Percentiles rank a stretch among this genome's conserved stretches.
phyloP scores from a whole-genome alignment of 2,113 vertebrate species.

The Mystacornis crossleyi region DNA sequence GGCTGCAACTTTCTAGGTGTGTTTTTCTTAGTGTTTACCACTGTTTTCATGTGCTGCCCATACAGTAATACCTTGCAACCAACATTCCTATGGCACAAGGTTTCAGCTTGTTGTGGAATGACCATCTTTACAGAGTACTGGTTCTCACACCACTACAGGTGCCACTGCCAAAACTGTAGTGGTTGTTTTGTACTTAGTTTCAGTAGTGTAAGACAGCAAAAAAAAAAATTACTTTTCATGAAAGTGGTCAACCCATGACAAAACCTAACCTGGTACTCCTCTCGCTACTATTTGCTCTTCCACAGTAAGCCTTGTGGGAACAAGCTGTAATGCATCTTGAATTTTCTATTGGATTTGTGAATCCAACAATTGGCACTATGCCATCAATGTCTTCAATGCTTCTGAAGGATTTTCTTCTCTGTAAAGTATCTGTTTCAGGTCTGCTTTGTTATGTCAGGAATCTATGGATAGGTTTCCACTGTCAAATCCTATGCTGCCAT shows the following conservation, averaged over 20 bases:
- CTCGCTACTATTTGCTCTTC: neutral
- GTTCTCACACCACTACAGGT: neutral
- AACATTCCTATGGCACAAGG: neutral
- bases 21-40: neutral
- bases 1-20: neutral
- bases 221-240: too few species aligned
- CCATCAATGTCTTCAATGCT: neutral
- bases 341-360: neutral
- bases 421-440: neutral
- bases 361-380: neutral
- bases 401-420: neutral
- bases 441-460: neutral
- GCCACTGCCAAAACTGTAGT: neutral
- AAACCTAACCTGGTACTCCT: neutral
- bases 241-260: too few species aligned
- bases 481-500: neutral
- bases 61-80: neutral
- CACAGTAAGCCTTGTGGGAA: neutral
- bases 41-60: neutral
- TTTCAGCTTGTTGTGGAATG: neutral
- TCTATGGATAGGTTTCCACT: neutral
- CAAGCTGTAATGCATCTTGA: neutral
- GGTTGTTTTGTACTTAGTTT: too few species aligned
- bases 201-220: too few species aligned
- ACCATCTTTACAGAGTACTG: neutral